phyloP scores from a whole-genome alignment of 2,113 vertebrate species.

The Strix uralensis region DNA sequence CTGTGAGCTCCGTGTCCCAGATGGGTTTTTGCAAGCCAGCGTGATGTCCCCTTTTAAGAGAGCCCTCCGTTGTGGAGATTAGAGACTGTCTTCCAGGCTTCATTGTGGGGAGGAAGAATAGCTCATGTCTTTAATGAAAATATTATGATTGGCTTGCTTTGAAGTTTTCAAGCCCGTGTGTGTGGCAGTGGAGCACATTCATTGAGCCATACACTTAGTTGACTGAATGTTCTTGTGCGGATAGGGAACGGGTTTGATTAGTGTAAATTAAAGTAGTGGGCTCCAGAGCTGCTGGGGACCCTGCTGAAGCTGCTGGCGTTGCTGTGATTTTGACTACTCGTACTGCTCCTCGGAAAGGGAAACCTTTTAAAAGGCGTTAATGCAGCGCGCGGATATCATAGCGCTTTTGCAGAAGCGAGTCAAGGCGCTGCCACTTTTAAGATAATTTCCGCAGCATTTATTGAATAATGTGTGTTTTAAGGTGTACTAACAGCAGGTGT shows the following conservation, averaged over 20 bases:
- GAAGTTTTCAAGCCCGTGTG: not conserved
- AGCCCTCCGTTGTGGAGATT: not conserved
- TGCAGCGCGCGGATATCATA: accelerated
- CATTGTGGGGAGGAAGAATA: not conserved
- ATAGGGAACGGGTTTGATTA: not conserved
- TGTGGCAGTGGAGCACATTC: not conserved
- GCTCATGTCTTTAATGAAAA: not conserved
- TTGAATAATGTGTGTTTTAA: not conserved
- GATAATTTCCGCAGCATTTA: not conserved
- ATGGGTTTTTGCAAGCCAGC: not conserved
- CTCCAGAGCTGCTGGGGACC: not conserved
- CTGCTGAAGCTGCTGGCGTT: not conserved
- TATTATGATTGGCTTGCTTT: not conserved
- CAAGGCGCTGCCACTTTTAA: not conserved
- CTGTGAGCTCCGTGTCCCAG: not conserved
- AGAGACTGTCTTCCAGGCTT: not conserved
- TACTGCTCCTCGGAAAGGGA: not conserved
- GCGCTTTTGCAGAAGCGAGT: not conserved
- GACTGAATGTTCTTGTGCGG: not conserved
- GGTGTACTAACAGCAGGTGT: not conserved
- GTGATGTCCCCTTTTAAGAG: not conserved
- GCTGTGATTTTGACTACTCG: not conserved
- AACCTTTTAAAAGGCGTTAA: not conserved
- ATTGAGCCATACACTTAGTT: not conserved
- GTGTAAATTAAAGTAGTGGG: not conserved